Percentiles rank a stretch among this genome's conserved stretches.
phyloP scores from a whole-genome alignment of 2,113 vertebrate species.

The Nycticryphes semicollaris region DNA sequence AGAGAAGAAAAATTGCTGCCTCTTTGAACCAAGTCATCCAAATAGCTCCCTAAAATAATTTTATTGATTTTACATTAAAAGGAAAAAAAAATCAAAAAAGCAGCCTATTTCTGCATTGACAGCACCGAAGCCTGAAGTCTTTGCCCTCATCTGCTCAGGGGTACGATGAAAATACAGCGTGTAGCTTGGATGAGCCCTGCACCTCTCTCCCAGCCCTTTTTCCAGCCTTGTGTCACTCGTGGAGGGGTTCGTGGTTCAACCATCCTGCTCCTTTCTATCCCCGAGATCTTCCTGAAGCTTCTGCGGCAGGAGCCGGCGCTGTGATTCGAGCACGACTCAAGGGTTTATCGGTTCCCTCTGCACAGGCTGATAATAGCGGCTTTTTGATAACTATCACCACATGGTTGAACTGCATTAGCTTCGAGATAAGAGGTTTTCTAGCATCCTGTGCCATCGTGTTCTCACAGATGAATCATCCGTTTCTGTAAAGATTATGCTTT shows the following conservation, averaged over 20 bases:
- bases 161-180: rapidly evolving
- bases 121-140: background rate
- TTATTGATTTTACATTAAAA: slow-evolving; percentile 17
- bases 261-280: background rate
- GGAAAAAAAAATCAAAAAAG: no score
- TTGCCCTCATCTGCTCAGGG: background rate
- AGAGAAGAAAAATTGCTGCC: slow-evolving; percentile 37
- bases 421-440: background rate
- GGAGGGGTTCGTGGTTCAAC: background rate
- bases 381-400: background rate
- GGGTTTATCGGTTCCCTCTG: background rate
- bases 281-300: background rate
- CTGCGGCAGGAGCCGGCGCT: rapidly evolving
- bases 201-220: background rate
- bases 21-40: slow-evolving; percentile 17
- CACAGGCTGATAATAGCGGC: background rate
- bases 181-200: background rate
- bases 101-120: background rate
- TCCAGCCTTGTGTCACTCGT: background rate
- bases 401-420: background rate
- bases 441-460: background rate
- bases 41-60: slow-evolving; percentile 46
- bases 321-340: background rate
- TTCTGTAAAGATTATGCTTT: background rate
- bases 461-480: background rate